Percentiles rank a stretch among this genome's conserved stretches.
Evolutionary conservation across 1,140 invertebrate species (phyloP).

Genomic region (Microplitis mediator): DNA sequence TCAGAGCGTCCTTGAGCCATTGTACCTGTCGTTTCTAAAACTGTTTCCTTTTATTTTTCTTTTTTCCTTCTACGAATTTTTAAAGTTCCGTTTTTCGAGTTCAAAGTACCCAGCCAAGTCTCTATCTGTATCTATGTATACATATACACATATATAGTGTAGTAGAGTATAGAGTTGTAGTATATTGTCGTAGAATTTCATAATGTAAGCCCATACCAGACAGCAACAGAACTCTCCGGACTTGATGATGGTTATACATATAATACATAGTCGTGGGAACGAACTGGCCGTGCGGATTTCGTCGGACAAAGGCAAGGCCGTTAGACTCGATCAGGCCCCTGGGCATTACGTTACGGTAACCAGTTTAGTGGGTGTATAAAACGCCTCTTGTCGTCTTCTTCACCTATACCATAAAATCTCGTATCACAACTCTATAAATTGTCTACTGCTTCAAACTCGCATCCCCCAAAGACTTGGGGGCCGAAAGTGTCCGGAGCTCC

Average conservation of each 20-base stretch:
- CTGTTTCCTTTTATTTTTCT: neutral
- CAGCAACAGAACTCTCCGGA: no score
- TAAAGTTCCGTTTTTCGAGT: neutral
- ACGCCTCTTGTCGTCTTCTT: neutral
- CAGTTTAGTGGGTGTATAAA: conserved; percentile 36
- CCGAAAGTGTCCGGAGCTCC: neutral
- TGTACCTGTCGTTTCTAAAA: neutral
- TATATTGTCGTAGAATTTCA: neutral
- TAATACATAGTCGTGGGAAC: conserved; percentile 13
- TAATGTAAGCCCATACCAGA: neutral
- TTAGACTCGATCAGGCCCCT: conserved; percentile 24
- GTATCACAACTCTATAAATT: no score
- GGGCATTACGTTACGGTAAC: conserved; percentile 38
- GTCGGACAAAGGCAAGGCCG: conserved; percentile 26
- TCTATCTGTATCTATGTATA: no score
- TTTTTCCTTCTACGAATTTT: neutral
- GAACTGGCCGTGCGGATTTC: conserved; percentile 7
- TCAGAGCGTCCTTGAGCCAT: neutral
- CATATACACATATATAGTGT: no score
- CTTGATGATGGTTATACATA: neutral
- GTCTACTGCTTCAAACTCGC: no score
- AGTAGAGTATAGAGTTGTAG: neutral
- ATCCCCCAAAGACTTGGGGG: no score
- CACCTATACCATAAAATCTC: no score
- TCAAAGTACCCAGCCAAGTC: neutral